phyloP scores from a whole-genome alignment of 2,888 invertebrate species.

The Drosophila nigricruria region DNA sequence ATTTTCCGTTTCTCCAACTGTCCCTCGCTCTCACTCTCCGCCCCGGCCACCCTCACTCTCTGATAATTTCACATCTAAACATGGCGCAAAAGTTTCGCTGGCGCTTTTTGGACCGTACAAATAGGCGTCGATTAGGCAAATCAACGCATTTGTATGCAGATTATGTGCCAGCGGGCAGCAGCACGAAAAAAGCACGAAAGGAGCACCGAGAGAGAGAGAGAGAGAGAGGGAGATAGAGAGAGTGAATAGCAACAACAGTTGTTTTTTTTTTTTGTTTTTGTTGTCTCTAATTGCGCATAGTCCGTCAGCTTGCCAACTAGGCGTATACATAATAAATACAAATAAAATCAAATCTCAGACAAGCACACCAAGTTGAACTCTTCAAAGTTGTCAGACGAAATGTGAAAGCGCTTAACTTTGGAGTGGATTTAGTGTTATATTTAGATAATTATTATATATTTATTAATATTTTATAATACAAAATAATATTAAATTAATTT shows the following conservation, averaged over 20 bases:
- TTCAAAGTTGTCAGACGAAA: background rate
- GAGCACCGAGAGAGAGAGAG: background rate
- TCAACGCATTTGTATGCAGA: conserved; percentile 82
- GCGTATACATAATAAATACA: conserved; percentile 63
- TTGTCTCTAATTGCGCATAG: conserved; percentile 74
- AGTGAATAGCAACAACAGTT: background rate
- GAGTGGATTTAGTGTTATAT: too few relatives aligned
- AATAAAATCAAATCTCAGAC: conserved; percentile 10
- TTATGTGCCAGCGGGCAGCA: conserved; percentile 75
- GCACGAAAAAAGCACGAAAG: background rate
- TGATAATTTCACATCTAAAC: conserved; percentile 66
- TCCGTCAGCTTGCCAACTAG: conserved; percentile 59
- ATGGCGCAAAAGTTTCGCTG: conserved; percentile 57
- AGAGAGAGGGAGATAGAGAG: background rate
- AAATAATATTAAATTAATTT: too few relatives aligned
- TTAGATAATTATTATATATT: background rate
- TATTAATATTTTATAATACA: background rate
- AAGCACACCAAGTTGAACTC: conserved; percentile 28
- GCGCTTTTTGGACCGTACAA: conserved; percentile 70
- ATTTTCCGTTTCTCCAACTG: conserved; percentile 61
- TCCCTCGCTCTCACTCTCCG: background rate
- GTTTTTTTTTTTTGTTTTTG: conserved; percentile 41
- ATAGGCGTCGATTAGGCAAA: conserved; percentile 82
- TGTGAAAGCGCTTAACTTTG: too few relatives aligned
- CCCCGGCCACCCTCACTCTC: conserved; percentile 22